phyloP scores from a whole-genome alignment of 2,113 vertebrate genomes.

The Nerophis lumbriciformis region DNA sequence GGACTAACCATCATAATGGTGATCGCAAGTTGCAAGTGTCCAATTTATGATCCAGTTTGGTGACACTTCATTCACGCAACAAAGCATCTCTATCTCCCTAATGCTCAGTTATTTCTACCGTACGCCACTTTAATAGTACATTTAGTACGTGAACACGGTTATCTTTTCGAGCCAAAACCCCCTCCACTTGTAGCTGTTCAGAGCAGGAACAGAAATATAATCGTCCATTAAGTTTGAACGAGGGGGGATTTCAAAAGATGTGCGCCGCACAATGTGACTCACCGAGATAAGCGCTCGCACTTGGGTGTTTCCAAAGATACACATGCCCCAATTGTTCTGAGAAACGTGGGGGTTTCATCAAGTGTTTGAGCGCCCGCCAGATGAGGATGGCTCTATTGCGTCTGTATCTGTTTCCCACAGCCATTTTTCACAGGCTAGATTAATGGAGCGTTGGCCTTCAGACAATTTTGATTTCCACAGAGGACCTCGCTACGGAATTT shows the following conservation, averaged over 20 bases:
- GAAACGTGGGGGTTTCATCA: slow-evolving; percentile 57
- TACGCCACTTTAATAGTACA: not conserved
- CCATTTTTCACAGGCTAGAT: slow-evolving; percentile 54
- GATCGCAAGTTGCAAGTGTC: not conserved
- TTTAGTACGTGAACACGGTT: not conserved
- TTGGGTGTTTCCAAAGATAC: slow-evolving; percentile 44
- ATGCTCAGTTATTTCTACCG: slow-evolving; percentile 18
- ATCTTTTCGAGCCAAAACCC: slow-evolving; percentile 12
- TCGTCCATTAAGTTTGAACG: slow-evolving; percentile 40
- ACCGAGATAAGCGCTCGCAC: slow-evolving; percentile 49
- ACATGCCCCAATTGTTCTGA: slow-evolving; percentile 50
- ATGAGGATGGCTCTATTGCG: slow-evolving; percentile 44
- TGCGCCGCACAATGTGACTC: slow-evolving; percentile 25
- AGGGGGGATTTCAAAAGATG: slow-evolving; percentile 24
- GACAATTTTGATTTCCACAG: slow-evolving; percentile 38
- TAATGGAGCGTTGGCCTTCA: slow-evolving; percentile 46
- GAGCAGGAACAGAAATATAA: slow-evolving; percentile 33
- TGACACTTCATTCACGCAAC: slow-evolving; percentile 33
- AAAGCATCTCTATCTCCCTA: slow-evolving; percentile 12
- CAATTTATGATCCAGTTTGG: slow-evolving; percentile 16
- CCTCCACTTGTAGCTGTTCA: slow-evolving; percentile 25
- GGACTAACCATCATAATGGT: no score
- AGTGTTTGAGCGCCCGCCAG: slow-evolving; percentile 44
- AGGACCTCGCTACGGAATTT: slow-evolving; percentile 36
- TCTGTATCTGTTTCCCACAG: slow-evolving; percentile 56